These are phyloP conservation scores for Procambarus virginalis DNA, from an alignment of 1,140 invertebrate species.

Conservation along the genomic window DNA sequence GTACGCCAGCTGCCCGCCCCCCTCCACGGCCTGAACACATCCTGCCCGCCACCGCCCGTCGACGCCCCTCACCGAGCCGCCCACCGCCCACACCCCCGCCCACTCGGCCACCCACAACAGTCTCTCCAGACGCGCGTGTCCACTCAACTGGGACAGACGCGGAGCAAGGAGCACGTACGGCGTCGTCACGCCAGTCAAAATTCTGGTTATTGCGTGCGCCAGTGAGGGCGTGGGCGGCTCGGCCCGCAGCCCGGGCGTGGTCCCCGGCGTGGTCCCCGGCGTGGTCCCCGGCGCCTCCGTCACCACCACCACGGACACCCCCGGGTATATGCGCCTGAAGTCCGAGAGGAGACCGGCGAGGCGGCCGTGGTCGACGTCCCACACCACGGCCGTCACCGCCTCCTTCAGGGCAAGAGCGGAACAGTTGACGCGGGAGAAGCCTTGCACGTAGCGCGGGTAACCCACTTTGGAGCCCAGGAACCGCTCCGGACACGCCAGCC, in stretches of 20 bases:
- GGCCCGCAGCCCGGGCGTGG: background rate
- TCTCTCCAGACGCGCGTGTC: conserved; percentile 54
- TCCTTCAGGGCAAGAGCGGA: conserved; percentile 33
- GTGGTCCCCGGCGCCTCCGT: background rate
- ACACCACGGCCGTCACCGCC: conserved; percentile 51
- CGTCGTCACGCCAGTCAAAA: conserved; percentile 33
- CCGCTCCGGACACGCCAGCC: conserved; percentile 42
- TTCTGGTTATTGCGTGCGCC: conserved; percentile 12
- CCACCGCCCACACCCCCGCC: conserved; percentile 55
- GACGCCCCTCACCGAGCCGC: conserved; percentile 33
- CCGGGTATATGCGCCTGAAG: conserved; percentile 48
- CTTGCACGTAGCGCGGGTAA: conserved; percentile 46
- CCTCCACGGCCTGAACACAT: conserved; percentile 40
- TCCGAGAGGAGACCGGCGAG: conserved; percentile 11
- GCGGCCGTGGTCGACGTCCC: conserved; percentile 38
- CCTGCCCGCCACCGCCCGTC: conserved; percentile 60
- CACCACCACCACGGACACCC: conserved; percentile 5
- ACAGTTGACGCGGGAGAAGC: conserved; percentile 42
- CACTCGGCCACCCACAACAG: conserved; percentile 66
- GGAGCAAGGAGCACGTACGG: conserved; percentile 53
- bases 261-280: too few relatives aligned
- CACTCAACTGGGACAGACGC: conserved; percentile 22
- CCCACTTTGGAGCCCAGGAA: conserved; percentile 47
- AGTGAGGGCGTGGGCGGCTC: conserved; percentile 36
- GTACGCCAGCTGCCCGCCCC: conserved; percentile 45